These are phyloP conservation scores for Phaonia tiefii DNA, from an alignment of 2,888 invertebrate genomes.

Conservation along the genomic window DNA sequence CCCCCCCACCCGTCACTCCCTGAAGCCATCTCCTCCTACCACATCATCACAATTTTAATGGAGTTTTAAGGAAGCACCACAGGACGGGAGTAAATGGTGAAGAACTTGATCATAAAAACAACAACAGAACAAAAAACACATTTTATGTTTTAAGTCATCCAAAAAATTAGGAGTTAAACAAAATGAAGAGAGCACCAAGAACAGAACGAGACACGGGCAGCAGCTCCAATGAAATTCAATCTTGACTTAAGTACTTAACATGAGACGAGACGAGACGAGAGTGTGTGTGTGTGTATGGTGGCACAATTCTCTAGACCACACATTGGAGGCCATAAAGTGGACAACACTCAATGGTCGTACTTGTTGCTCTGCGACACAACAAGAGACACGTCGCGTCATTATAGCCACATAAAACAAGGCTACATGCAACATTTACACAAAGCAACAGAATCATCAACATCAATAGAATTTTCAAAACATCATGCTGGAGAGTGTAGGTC, in stretches of 20 bases:
- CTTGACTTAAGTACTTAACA: conserved; percentile 48
- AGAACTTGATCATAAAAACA: not conserved
- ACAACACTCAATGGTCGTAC: conserved; percentile 10
- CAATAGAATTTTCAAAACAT: conserved; percentile 5
- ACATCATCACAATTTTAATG: too few relatives aligned
- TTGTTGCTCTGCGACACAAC: conserved; percentile 24
- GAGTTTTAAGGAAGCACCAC: too few relatives aligned
- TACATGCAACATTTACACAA: conserved; percentile 30
- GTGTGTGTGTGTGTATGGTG: too few relatives aligned
- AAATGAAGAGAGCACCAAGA: conserved; percentile 30
- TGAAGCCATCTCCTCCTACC: too few relatives aligned
- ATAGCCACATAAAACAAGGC: conserved; percentile 50
- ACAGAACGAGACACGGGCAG: conserved; percentile 20
- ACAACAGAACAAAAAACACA: conserved; percentile 27
- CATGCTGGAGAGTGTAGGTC: too few relatives aligned
- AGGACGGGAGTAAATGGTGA: not conserved
- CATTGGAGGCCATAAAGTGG: conserved; percentile 48
- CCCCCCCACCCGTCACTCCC: not conserved
- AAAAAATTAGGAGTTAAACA: conserved; percentile 42
- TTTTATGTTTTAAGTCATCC: conserved; percentile 49
- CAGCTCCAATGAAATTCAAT: conserved; percentile 56
- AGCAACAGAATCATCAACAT: conserved; percentile 16
- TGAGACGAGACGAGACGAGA: conserved; percentile 12
- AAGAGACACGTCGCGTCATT: conserved; percentile 58
- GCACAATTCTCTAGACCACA: conserved; percentile 53